These are phyloP conservation scores for Athetis lepigone DNA, from an alignment of 2,888 invertebrate genomes.

Conservation along the genomic window DNA sequence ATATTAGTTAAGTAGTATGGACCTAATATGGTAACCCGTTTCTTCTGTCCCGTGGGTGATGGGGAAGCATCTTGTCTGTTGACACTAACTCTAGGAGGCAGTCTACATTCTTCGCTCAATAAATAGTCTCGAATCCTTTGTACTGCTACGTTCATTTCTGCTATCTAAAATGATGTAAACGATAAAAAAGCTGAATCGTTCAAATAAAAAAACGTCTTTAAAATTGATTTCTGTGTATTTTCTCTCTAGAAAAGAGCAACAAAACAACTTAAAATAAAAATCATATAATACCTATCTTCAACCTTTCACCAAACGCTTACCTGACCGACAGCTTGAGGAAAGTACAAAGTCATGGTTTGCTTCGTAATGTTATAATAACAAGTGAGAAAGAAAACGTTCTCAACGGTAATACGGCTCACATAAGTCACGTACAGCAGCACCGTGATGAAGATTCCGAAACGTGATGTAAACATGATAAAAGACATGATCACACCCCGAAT, in stretches of 20 bases:
- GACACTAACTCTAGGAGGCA: conserved; percentile 70
- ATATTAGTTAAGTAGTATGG: too few relatives aligned
- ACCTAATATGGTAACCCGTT: conserved; percentile 80
- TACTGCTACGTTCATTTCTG: conserved; percentile 86
- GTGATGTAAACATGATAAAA: conserved; percentile 92
- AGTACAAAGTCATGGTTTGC: conserved; percentile 93
- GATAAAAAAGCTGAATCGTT: background rate
- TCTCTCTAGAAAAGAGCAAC: too few relatives aligned
- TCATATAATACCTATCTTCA: background rate
- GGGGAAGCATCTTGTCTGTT: conserved; percentile 11
- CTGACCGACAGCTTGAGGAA: conserved; percentile 90
- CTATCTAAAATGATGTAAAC: conserved; percentile 72
- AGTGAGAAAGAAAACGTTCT: conserved; percentile 93
- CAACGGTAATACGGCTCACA: conserved; percentile 92
- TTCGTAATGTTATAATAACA: conserved; percentile 94
- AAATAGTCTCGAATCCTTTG: conserved; percentile 85
- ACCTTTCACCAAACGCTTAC: conserved; percentile 63
- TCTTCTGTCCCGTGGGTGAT: conserved; percentile 68
- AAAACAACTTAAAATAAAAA: too few relatives aligned
- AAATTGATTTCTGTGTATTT: too few relatives aligned
- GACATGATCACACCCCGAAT: conserved; percentile 90
- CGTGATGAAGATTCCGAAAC: conserved; percentile 93
- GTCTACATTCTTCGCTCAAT: conserved; percentile 80
- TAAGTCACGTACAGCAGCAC: conserved; percentile 91
- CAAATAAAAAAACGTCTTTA: background rate